Base-by-base conservation (phyloP, 2,113 vertebrate species). In the Pelusios castaneus region DNA sequence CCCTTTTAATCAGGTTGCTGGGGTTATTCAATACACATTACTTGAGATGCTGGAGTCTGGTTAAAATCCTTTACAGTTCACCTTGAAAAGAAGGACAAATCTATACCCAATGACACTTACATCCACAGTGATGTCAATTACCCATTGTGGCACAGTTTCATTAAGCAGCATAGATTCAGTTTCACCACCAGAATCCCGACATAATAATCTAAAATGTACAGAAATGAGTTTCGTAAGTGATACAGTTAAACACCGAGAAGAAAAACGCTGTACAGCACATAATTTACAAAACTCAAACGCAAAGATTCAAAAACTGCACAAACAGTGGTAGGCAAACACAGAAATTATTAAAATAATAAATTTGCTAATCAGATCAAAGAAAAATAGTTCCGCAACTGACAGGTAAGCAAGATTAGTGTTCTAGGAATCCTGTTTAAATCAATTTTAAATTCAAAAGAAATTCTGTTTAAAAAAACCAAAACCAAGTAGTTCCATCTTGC, bases 81-180 rank as follows among this genome's bases (percentile, higher is more conserved):
- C 21, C 21, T 76, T 43, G 6, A 54, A 79, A 89, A 43, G 14
- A 63, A 38, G 24, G 84, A 19, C 27, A 73, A 67, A 76, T 6
- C 52, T 31, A 3, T 3, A 8, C 1, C 22, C 0, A 52, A 3
- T 19, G 89, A 47, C 93, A 99, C 99, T 99, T 97, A 99, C 99
- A 96, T 99, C 99, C 97, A 99, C 99, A 94, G 99, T 99, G 97
- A 99, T 99, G 97, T 99, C 99, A 86, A 99, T 99, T 8, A 99
- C 99, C 99, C 99, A 99, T 95, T 99, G 99, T 41, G 99, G 99
- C 94, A 99, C 99, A 0, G 99, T 99, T 98, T 99, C 99, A 76
- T 99, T 99, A 34, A 99, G 98, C 88, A 99, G 98, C 99, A 99
- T 99, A 14, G 99, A 99, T 95, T 99, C 99, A 0, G 99, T 99